These are phyloP conservation scores for Copidosoma aretas DNA, from an alignment of 2,888 invertebrate species.

Conservation along the genomic window DNA sequence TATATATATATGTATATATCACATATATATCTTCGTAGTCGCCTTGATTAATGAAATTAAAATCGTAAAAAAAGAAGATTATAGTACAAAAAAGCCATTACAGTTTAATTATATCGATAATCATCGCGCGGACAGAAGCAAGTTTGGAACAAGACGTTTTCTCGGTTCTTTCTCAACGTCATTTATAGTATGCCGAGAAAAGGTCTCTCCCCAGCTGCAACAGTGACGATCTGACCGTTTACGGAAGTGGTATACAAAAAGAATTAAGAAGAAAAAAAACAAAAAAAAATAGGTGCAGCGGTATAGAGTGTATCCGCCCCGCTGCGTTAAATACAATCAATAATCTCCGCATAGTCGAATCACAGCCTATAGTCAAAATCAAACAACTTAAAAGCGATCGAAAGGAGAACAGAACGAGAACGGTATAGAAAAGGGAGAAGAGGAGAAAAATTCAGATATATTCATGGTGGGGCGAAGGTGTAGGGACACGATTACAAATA, in stretches of 20 bases:
- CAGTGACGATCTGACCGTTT: conserved; percentile 31
- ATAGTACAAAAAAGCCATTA: conserved; percentile 33
- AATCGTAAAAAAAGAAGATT: conserved; percentile 32
- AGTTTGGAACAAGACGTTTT: not conserved
- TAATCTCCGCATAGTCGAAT: conserved; percentile 43
- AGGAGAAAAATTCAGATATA: not conserved
- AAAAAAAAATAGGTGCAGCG: conserved; percentile 15
- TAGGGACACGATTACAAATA: not conserved
- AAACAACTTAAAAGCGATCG: conserved; percentile 31
- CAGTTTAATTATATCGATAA: not conserved
- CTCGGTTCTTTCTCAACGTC: not conserved
- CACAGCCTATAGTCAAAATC: conserved; percentile 47
- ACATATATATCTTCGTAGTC: conserved; percentile 20
- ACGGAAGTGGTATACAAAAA: conserved; percentile 30
- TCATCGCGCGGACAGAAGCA: conserved; percentile 10
- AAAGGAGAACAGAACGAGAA: not conserved
- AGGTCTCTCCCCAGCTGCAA: conserved; percentile 32
- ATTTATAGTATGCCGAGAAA: not conserved
- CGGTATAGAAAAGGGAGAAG: conserved; percentile 16
- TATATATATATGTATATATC: no score
- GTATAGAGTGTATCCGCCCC: not conserved
- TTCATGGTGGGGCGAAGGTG: not conserved
- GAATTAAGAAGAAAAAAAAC: no score
- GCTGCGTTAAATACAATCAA: conserved; percentile 35
- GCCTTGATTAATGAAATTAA: conserved; percentile 29